These are phyloP conservation scores for Nowickia ferox DNA, from an alignment of 2,888 invertebrate species.

Conservation along the genomic window DNA sequence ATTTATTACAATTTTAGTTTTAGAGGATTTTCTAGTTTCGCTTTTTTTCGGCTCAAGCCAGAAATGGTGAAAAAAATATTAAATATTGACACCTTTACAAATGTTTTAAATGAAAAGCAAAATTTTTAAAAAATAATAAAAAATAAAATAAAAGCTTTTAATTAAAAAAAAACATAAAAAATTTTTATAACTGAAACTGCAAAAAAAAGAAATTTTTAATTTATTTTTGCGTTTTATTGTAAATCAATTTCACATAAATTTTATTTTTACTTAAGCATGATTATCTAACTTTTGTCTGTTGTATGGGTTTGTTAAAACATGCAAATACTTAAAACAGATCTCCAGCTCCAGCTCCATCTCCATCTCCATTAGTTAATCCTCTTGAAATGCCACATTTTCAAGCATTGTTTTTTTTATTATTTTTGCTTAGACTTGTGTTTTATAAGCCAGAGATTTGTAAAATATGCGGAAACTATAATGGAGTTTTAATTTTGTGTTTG, in stretches of 20 bases:
- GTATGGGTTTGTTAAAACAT: constrained; percentile 7
- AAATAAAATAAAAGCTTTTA: constrained; percentile 29
- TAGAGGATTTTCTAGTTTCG: constrained; percentile 71
- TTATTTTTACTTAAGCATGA: not conserved
- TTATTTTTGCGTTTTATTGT: constrained; percentile 10
- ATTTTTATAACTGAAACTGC: constrained; percentile 29
- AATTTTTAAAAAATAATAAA: constrained; percentile 4
- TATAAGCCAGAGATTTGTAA: constrained; percentile 20
- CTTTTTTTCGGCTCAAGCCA: constrained; percentile 34
- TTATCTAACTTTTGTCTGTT: constrained; percentile 17
- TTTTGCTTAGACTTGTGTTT: not conserved
- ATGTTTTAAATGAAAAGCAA: constrained; percentile 5
- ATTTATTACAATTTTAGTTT: constrained; percentile 54
- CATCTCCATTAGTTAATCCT: not conserved
- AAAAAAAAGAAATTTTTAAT: constrained; percentile 18
- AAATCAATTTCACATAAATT: constrained; percentile 30
- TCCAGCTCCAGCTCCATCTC: not conserved
- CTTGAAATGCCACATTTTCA: constrained; percentile 37
- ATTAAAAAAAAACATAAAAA: constrained; percentile 8
- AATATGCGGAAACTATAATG: constrained; percentile 60
- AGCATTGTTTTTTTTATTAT: not conserved
- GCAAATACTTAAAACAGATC: constrained; percentile 41
- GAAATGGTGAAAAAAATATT: constrained; percentile 10
- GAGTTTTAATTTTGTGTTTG: constrained; percentile 24
- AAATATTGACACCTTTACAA: constrained; percentile 62